Conservation (phyloP, 2,113 vertebrate genomes). For the Trematocara unimaculatum region DNA sequence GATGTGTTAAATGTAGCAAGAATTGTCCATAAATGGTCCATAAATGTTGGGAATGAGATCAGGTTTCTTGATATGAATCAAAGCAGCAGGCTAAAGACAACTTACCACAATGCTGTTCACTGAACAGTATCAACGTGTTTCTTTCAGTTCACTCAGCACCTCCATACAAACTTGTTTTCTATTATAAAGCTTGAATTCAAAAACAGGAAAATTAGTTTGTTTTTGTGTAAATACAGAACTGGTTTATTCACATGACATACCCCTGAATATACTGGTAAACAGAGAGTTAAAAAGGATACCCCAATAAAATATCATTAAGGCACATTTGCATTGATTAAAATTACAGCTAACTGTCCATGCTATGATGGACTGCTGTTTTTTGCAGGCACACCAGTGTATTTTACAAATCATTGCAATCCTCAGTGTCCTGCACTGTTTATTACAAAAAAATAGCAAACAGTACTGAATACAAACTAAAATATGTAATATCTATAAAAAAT, state of each 20-base stretch:
- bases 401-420: constrained; percentile 5
- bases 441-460: not conserved
- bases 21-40: not conserved
- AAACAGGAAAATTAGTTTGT: not conserved
- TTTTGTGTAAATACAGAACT: not conserved
- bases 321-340: not conserved
- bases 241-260: not conserved
- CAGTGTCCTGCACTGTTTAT: constrained; percentile 53
- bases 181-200: not conserved
- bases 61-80: not conserved
- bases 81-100: not conserved
- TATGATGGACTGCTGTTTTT: not conserved
- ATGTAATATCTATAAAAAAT: not conserved
- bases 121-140: accelerated
- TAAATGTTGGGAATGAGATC: not conserved
- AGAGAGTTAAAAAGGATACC: not conserved
- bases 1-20: not conserved
- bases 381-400: not conserved
- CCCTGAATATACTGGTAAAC: not conserved
- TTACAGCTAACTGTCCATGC: not conserved
- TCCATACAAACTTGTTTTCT: not conserved
- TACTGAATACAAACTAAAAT: not conserved
- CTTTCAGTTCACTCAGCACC: accelerated
- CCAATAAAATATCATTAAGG: not conserved
- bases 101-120: not conserved